These are phyloP conservation scores for Oedothorax gibbosus DNA, from an alignment of 1,140 invertebrate species.

Conservation along the genomic window DNA sequence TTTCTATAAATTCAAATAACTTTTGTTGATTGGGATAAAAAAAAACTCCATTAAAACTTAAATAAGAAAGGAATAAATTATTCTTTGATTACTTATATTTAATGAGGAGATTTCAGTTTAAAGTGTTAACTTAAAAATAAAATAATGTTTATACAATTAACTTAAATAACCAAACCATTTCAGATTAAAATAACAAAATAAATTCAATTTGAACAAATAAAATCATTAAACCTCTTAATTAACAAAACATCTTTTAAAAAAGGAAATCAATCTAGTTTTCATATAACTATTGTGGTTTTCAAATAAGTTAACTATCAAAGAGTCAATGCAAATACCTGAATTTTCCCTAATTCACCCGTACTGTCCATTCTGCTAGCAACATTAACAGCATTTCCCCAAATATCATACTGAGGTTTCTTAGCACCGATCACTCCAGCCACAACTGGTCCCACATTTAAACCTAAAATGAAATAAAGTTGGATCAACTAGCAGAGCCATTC, in stretches of 20 bases:
- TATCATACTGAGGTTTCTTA: constrained; percentile 88
- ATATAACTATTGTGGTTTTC: too few species aligned
- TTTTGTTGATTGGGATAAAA: too few species aligned
- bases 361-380: constrained; percentile 94
- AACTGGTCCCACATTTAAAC: constrained; percentile 84
- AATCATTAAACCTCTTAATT: too few species aligned
- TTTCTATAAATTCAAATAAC: too few species aligned
- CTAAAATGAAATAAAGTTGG: constrained; percentile 75
- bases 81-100: neutral
- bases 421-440: constrained; percentile 91
- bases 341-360: constrained; percentile 80
- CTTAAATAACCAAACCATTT: too few species aligned
- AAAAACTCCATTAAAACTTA: too few species aligned
- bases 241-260: too few species aligned
- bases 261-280: too few species aligned
- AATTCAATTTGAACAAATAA: too few species aligned
- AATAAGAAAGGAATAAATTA: neutral
- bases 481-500: too few species aligned
- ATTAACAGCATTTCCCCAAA: constrained; percentile 95
- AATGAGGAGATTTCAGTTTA: neutral
- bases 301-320: neutral
- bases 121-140: neutral
- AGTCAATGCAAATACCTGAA: constrained; percentile 77
- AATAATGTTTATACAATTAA: too few species aligned
- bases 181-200: too few species aligned